phyloP scores from a whole-genome alignment of 2,888 invertebrate species.

The Leptinotarsa haldemani region DNA sequence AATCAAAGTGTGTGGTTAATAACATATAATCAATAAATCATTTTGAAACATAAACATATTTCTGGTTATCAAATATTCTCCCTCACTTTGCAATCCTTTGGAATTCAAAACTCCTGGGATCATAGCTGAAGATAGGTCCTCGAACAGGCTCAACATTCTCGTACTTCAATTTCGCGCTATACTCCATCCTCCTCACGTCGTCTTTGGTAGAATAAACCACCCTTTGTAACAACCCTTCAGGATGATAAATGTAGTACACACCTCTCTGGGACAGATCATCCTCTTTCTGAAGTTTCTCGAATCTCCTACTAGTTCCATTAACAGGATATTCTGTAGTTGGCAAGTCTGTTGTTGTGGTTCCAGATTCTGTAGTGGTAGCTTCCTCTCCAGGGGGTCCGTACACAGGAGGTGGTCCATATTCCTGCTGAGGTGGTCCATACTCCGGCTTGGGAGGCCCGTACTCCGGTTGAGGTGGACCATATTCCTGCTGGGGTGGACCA shows the following conservation, averaged over 20 bases:
- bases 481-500: conserved; percentile 23
- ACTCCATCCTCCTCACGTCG: conserved; percentile 71
- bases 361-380: conserved; percentile 41
- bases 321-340: conserved; percentile 42
- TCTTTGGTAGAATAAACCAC: conserved; percentile 71
- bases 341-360: conserved; percentile 20
- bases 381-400: conserved; percentile 52
- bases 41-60: neutral
- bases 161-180: conserved; percentile 73
- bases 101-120: conserved; percentile 48
- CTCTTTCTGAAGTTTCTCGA: conserved; percentile 7
- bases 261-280: conserved; percentile 33
- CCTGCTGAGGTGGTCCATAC: conserved; percentile 61
- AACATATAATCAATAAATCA: neutral
- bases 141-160: conserved; percentile 74
- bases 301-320: neutral
- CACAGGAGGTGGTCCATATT: conserved; percentile 59
- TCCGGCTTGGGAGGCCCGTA: conserved; percentile 19
- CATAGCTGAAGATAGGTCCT: conserved; percentile 71
- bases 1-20: neutral
- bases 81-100: conserved; percentile 26
- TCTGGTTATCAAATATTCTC: neutral
- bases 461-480: conserved; percentile 23
- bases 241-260: conserved; percentile 74
- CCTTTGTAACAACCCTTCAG: conserved; percentile 72